Base-by-base conservation (phyloP, 2,888 invertebrate genomes). In the Drosophila niveifrons region DNA sequence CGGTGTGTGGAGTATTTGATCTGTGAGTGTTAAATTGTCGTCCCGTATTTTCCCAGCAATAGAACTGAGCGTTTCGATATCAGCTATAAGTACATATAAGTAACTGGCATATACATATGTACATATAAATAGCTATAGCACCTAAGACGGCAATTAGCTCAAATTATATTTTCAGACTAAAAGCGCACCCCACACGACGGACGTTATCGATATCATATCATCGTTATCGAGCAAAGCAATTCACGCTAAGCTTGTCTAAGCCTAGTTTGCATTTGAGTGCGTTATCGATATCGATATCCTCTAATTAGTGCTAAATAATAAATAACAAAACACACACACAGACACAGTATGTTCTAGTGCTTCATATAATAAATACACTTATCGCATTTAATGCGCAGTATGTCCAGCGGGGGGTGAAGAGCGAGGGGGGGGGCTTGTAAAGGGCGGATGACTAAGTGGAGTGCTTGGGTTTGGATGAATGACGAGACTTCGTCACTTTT, bases 321-420 rank as follows among this genome's bases (percentile, higher is more conserved):
- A 63, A 66, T 61, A 64, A 67, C 34, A 57, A 65, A 34, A 31
- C 18, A 39, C 13, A 39, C 39, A 41, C 15, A 39, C 39, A 11
- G 23, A 13, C 13, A 11, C 2, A 13, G 39, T 39, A n/a, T 36
- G 34, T n/a, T 36, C 62, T 86, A 83, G 78, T 82, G 53, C 59
- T 41, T 41, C 3, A 10, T 39, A 75, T 66, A 82, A 87, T 87
- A 82, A 79, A 82, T 75, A 56, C 43, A 68, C 68, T 79, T 71
- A 82, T 87, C 76, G 69, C 76, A 70, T 67, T 80, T 57, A 82
- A 86, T 85, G 75, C 79, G 68, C 62, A 72, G 46, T 63, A 66
- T 44, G 11, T 34, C 15, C 29, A 50, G 39, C 13, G 7, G 28
- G 13, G 31, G 10, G 10, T 1, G 44, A 1, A 29, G 43, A 23